A percentile compares a stretch with the other conserved stretches of the same genome.
These are phyloP conservation scores for Chrysotoxum bicinctum DNA, from an alignment of 2,888 invertebrate species.

Conservation along the genomic window DNA sequence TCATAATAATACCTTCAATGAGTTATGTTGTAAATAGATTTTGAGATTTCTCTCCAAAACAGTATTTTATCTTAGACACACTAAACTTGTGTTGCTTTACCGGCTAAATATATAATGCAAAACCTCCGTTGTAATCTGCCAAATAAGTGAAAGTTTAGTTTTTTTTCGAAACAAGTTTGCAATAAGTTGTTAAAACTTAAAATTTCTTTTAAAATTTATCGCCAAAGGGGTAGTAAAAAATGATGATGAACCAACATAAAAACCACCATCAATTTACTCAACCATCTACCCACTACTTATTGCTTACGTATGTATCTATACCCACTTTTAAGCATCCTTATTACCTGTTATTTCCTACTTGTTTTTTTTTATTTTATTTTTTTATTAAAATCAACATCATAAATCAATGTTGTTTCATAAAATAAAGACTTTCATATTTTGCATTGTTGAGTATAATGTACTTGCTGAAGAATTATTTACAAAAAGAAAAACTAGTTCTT, in stretches of 20 bases:
- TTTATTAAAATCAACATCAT: slow-evolving; percentile 1
- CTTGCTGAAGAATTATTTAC: not conserved
- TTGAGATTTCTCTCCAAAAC: too few relatives aligned
- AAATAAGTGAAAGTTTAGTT: not conserved
- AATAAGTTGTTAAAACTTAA: not conserved
- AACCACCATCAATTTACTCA: not conserved
- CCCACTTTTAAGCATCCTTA: not conserved
- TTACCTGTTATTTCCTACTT: too few relatives aligned
- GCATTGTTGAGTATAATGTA: not conserved
- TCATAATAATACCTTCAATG: too few relatives aligned
- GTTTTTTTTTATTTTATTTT: not conserved
- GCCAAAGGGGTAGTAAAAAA: not conserved
- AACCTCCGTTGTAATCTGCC: not conserved
- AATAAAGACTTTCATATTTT: slow-evolving; percentile 2
- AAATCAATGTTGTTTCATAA: slow-evolving; percentile 13
- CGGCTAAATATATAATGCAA: too few relatives aligned
- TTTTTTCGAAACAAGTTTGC: not conserved
- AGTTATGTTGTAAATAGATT: too few relatives aligned
- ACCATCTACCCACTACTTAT: not conserved
- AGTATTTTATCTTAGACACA: too few relatives aligned
- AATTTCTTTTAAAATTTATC: not conserved
- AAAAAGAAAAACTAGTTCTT: slow-evolving; percentile 27
- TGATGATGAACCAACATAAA: not conserved
- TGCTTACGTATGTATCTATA: not conserved
- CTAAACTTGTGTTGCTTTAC: too few relatives aligned